Conservation (phyloP, 2,113 vertebrate genomes). For the Tenebrosternarchus preto region DNA sequence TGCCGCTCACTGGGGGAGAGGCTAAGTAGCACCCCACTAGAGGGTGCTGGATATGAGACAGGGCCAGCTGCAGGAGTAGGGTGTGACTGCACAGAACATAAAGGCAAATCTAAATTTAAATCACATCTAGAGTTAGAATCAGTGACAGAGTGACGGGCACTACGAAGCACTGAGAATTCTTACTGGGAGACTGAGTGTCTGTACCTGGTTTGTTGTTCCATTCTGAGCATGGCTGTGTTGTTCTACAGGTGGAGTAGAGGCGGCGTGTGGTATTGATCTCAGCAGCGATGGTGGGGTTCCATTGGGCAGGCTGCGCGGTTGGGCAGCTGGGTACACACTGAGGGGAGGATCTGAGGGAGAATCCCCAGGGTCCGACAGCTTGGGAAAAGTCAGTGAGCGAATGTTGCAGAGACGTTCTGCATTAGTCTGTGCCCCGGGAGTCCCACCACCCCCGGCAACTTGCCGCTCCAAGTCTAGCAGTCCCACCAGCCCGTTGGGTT, state of each 20-base stretch:
- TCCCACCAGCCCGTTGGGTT: conserved; percentile 90
- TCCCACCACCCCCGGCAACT: conserved; percentile 69
- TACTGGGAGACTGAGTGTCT: background rate
- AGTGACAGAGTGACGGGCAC: background rate
- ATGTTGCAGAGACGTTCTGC: conserved; percentile 85
- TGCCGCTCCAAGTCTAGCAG: conserved; percentile 83
- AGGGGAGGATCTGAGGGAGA: conserved; percentile 58
- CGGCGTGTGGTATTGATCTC: conserved; percentile 44
- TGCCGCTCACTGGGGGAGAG: conserved; percentile 86
- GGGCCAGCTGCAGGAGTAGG: conserved; percentile 4
- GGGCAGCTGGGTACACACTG: conserved; percentile 57
- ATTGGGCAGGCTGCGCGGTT: conserved; percentile 71
- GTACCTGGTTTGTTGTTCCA: conserved; percentile 68
- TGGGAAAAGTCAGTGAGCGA: conserved; percentile 93
- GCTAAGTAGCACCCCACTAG: conserved; percentile 69
- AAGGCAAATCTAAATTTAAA: background rate
- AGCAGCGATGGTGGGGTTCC: conserved; percentile 68
- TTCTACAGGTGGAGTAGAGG: conserved; percentile 59
- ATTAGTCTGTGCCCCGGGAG: conserved; percentile 67
- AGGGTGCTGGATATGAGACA: conserved; percentile 60
- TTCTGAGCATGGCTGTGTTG: conserved; percentile 57
- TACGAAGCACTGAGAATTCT: background rate
- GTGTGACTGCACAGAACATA: conserved; percentile 54
- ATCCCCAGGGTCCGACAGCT: conserved; percentile 86
- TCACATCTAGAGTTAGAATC: background rate